Evolutionary conservation across 2,888 invertebrate species (phyloP).

Genomic region (Heliothis peltigera): DNA sequence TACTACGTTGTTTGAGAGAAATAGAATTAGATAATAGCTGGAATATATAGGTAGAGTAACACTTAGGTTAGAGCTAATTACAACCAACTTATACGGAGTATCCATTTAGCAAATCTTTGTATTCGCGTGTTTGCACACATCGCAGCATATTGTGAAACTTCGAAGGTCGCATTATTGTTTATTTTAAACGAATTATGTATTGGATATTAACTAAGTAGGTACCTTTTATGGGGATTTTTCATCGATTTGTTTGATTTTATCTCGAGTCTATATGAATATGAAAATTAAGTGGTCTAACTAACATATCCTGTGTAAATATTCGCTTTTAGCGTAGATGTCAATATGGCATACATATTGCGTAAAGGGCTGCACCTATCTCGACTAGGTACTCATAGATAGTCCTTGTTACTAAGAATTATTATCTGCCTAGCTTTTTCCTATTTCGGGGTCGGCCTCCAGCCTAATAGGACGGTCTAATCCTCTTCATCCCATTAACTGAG

Average conservation of each 20-base stretch:
- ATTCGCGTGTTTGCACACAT: constrained; percentile 44
- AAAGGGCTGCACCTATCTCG: not conserved
- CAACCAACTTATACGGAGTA: constrained; percentile 29
- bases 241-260: not conserved
- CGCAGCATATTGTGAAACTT: constrained; percentile 34
- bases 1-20: too few relatives aligned
- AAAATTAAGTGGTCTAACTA: not conserved
- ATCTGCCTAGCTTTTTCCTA: too few relatives aligned
- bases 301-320: not conserved
- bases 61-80: not conserved
- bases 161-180: constrained; percentile 42
- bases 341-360: not conserved
- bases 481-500: too few relatives aligned
- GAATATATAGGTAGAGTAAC: too few relatives aligned
- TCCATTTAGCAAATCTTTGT: constrained; percentile 24
- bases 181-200: constrained; percentile 10
- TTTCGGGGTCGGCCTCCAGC: too few relatives aligned
- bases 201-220: not conserved
- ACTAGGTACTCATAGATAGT: too few relatives aligned
- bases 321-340: not conserved
- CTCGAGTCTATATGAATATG: constrained; percentile 12
- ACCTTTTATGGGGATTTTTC: not conserved
- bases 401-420: too few relatives aligned
- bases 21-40: too few relatives aligned
- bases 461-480: too few relatives aligned